These are phyloP conservation scores for Haliclystus octoradiatus DNA, from an alignment of 30 jellyfish, hydroid and myxozoan species.

Conservation along the genomic window DNA sequence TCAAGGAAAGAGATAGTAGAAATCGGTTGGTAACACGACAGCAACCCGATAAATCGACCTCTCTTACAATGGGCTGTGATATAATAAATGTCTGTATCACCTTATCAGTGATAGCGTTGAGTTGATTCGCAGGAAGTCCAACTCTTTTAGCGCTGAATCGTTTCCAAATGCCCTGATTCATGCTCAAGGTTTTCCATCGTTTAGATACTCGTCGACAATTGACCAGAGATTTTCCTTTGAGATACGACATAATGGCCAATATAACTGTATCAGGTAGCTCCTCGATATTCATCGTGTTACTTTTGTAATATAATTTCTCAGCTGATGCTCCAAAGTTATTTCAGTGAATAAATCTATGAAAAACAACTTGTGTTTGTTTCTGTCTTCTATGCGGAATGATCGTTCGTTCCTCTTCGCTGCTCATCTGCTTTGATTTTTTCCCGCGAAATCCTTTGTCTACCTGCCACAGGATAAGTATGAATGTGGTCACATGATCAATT, in stretches of 20 bases:
- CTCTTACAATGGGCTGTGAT: background rate
- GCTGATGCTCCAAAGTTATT: too few species aligned
- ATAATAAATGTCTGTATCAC: background rate
- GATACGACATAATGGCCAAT: background rate
- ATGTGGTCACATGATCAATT: too few species aligned
- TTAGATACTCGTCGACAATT: background rate
- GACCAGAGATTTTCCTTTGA: background rate
- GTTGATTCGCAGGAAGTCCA: background rate
- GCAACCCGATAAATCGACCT: background rate
- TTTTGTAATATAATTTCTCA: too few species aligned
- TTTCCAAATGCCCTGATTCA: background rate
- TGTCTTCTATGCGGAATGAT: too few species aligned
- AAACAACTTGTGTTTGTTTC: too few species aligned
- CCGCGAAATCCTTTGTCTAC: constrained; percentile 3
- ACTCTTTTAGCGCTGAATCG: background rate
- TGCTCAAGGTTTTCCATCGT: background rate
- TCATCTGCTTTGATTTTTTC: background rate
- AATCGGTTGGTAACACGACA: background rate
- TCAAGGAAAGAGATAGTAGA: background rate
- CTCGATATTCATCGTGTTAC: too few species aligned
- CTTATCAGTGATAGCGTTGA: background rate
- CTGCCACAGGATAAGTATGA: too few species aligned
- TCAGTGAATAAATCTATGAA: too few species aligned
- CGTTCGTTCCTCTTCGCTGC: background rate
- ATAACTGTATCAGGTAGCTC: background rate